Conservation (phyloP, 2,888 invertebrate species). For the Ormyrus labotus region DNA sequence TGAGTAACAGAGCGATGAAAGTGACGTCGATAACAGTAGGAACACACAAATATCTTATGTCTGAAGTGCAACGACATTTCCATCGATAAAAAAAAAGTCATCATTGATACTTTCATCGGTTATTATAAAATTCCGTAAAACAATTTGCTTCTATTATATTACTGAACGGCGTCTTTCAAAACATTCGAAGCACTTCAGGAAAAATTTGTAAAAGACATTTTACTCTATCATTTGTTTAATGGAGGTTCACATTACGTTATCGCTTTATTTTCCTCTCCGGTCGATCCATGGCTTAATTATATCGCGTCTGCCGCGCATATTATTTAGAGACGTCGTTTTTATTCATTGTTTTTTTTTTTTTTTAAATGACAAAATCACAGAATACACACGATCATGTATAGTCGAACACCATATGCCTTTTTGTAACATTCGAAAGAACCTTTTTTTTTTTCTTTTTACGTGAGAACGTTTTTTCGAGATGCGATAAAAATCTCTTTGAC, state of each 20-base stretch:
- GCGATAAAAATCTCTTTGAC: constrained; percentile 44
- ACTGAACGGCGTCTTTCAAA: background rate
- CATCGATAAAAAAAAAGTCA: background rate
- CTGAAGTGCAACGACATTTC: constrained; percentile 33
- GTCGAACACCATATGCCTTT: constrained; percentile 15
- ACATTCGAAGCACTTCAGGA: constrained; percentile 30
- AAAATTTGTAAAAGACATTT: constrained; percentile 23
- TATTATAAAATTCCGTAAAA: background rate
- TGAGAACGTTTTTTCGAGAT: constrained; percentile 28
- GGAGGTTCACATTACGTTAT: background rate
- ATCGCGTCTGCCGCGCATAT: constrained; percentile 24
- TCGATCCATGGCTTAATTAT: constrained; percentile 5
- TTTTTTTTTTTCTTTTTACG: constrained; percentile 19
- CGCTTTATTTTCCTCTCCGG: background rate
- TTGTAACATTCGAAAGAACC: constrained; percentile 1
- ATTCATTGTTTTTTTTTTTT: background rate
- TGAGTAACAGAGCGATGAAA: constrained; percentile 39
- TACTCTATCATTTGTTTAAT: background rate
- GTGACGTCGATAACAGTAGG: constrained; percentile 36
- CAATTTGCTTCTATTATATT: background rate
- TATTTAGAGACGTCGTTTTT: constrained; percentile 11
- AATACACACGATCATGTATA: constrained; percentile 26
- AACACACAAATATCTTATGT: constrained; percentile 33
- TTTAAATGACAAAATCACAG: constrained; percentile 47
- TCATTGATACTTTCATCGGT: background rate